These are phyloP conservation scores for Smithornis capensis DNA, from an alignment of 2,113 vertebrate species.

Conservation along the genomic window DNA sequence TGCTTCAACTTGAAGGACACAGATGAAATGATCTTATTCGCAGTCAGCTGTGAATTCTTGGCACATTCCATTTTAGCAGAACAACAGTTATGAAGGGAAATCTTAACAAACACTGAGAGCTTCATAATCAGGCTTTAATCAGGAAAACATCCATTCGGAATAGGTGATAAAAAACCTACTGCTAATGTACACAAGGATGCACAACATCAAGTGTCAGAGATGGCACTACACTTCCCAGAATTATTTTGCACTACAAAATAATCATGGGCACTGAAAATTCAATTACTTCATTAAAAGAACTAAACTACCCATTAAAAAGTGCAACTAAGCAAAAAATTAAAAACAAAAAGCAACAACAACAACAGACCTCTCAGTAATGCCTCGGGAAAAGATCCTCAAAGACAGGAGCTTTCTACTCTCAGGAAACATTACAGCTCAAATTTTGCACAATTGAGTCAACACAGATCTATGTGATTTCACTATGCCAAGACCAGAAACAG, in stretches of 20 bases:
- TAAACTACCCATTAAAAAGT: neutral
- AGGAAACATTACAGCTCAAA: neutral
- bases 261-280: neutral
- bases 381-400: neutral
- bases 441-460: neutral
- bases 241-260: neutral
- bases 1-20: neutral
- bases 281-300: neutral
- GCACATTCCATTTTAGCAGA: neutral
- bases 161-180: neutral
- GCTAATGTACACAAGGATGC: neutral
- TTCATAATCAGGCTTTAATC: neutral
- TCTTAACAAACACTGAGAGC: neutral
- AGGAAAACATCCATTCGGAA: neutral
- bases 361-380: neutral
- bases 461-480: neutral
- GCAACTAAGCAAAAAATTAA: neutral
- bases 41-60: neutral
- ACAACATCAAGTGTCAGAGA: neutral
- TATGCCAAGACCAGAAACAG: neutral
- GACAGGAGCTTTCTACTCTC: neutral
- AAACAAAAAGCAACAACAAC: neutral
- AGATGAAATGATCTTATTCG: constrained; percentile 1
- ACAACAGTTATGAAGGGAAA: neutral
- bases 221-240: neutral